These are phyloP conservation scores for Thecocarcelia acutangulata DNA, from an alignment of 2,888 invertebrate genomes.

Conservation along the genomic window DNA sequence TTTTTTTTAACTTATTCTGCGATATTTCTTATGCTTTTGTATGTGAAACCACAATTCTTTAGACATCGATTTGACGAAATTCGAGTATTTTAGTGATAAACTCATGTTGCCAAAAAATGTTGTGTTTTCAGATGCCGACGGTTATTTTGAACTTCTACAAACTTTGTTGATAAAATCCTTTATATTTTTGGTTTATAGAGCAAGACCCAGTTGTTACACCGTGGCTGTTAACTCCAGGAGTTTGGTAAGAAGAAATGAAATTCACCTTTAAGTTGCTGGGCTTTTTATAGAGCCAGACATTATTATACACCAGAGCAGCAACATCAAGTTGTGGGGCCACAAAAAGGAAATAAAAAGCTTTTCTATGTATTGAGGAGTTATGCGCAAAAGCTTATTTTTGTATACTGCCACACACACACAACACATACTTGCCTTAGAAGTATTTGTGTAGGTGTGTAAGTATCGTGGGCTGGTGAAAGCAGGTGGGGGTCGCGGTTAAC, in stretches of 20 bases:
- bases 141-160: slow-evolving; percentile 23
- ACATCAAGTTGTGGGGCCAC: neutral
- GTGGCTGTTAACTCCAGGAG: slow-evolving; percentile 44
- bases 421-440: neutral
- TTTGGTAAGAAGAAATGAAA: slow-evolving; percentile 67
- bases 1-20: slow-evolving; percentile 39
- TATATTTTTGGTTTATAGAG: neutral
- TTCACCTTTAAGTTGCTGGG: slow-evolving; percentile 53
- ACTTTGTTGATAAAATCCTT: neutral
- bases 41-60: slow-evolving; percentile 57
- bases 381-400: slow-evolving; percentile 66
- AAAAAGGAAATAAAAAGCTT: slow-evolving; percentile 25
- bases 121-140: slow-evolving; percentile 40
- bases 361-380: slow-evolving; percentile 43
- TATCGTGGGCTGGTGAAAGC: slow-evolving; percentile 25
- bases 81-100: slow-evolving; percentile 49
- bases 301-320: slow-evolving; percentile 2
- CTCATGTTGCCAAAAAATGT: slow-evolving; percentile 31
- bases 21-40: slow-evolving; percentile 65
- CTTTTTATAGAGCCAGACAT: slow-evolving; percentile 57
- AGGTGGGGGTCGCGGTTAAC: slow-evolving; percentile 30
- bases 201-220: neutral
- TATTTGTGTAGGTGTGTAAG: slow-evolving; percentile 21
- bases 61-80: slow-evolving; percentile 47
- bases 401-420: neutral